phyloP scores from a whole-genome alignment of 2,797 vertebrate genomes.

The Menidia menidia region DNA sequence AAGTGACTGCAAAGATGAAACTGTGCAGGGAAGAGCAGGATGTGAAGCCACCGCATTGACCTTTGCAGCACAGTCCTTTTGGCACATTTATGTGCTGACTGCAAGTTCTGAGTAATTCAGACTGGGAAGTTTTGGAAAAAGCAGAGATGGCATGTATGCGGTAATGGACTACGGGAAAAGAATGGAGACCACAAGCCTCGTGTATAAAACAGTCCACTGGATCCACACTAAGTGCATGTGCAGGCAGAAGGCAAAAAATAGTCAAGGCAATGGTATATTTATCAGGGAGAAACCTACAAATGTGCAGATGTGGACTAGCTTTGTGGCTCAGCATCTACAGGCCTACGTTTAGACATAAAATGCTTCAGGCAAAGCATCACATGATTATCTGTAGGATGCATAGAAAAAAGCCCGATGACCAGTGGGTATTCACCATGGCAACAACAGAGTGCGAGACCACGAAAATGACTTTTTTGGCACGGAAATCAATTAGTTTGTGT shows the following conservation, averaged over 20 bases:
- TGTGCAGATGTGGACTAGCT: neutral
- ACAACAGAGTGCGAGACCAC: neutral
- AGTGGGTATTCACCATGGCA: neutral
- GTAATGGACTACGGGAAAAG: neutral
- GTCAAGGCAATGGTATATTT: conserved; percentile 3
- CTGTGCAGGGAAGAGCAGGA: neutral
- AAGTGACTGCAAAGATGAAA: neutral
- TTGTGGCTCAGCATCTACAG: neutral
- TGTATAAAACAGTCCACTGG: neutral
- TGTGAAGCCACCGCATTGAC: neutral
- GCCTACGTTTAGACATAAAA: neutral
- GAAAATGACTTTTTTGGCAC: neutral
- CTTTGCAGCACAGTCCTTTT: neutral
- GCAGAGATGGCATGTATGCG: neutral
- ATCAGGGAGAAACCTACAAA: neutral
- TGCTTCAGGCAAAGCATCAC: neutral
- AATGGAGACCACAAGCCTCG: neutral
- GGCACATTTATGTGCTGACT: neutral
- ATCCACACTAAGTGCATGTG: neutral
- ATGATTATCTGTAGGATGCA: conserved; percentile 1
- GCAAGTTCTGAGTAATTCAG: neutral
- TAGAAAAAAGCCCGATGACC: neutral
- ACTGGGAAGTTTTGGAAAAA: too few species aligned
- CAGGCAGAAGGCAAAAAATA: neutral
- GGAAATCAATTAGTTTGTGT: too few species aligned